Percentiles rank a stretch among this genome's conserved stretches.
Evolutionary conservation across 2,888 invertebrate species (phyloP).

Genomic region (Drosophila nr. medialis): DNA sequence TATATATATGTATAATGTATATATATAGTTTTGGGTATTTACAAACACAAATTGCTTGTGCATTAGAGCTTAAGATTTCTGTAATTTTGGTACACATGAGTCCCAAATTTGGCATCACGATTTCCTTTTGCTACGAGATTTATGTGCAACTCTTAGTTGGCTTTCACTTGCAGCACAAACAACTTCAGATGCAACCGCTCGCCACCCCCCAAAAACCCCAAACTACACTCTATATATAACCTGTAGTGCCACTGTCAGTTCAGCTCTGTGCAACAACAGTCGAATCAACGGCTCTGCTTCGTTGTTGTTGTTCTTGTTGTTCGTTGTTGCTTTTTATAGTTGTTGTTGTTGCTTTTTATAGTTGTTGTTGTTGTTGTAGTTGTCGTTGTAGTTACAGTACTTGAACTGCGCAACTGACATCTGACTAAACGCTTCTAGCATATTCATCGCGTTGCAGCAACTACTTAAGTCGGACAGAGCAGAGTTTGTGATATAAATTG

Average conservation of each 20-base stretch:
- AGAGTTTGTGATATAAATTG: background rate
- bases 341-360: too few relatives aligned
- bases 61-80: conserved; percentile 15
- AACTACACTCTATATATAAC: background rate
- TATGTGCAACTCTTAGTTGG: conserved; percentile 27
- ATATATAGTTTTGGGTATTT: background rate
- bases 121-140: conserved; percentile 14
- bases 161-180: conserved; percentile 27
- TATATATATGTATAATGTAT: background rate
- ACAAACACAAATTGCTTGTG: conserved; percentile 17
- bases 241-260: conserved; percentile 29
- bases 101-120: conserved; percentile 13
- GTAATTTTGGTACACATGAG: conserved; percentile 13
- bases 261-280: conserved; percentile 23
- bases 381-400: conserved; percentile 1
- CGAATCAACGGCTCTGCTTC: conserved; percentile 15
- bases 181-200: background rate
- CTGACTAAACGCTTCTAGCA: conserved; percentile 18
- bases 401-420: conserved; percentile 15
- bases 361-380: background rate
- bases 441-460: conserved; percentile 12
- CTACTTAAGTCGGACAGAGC: conserved; percentile 3
- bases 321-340: background rate
- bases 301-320: conserved; percentile 4
- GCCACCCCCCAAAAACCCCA: background rate